phyloP scores from a whole-genome alignment of 1,140 invertebrate genomes.

The Drosophila guanche region DNA sequence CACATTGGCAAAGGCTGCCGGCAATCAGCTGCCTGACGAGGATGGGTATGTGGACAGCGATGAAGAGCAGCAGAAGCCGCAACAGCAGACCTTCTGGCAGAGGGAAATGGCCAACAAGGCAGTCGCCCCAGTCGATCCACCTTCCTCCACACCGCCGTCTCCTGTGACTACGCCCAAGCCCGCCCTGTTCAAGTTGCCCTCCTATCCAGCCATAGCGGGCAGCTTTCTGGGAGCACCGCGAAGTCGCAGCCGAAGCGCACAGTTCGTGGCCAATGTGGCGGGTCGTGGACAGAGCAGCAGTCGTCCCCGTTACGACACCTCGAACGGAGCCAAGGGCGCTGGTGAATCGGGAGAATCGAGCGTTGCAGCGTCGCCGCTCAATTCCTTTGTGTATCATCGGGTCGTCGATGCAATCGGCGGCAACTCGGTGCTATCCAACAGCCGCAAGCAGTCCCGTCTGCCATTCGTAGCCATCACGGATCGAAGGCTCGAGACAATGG shows the following conservation, averaged over 20 bases:
- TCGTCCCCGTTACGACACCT: conserved; percentile 23
- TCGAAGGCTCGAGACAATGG: conserved; percentile 60
- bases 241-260: conserved; percentile 71
- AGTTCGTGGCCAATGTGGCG: conserved; percentile 72
- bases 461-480: conserved; percentile 82
- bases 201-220: conserved; percentile 66
- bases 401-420: conserved; percentile 57
- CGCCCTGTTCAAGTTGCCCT: conserved; percentile 65
- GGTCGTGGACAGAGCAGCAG: conserved; percentile 56
- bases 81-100: conserved; percentile 46
- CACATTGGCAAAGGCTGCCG: background rate
- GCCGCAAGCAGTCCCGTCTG: conserved; percentile 67
- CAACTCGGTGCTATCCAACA: conserved; percentile 27
- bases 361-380: conserved; percentile 46
- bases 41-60: conserved; percentile 8
- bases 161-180: conserved; percentile 48
- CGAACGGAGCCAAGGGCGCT: conserved; percentile 10
- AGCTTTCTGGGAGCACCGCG: conserved; percentile 68
- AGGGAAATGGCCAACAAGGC: conserved; percentile 47
- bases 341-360: background rate
- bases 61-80: background rate
- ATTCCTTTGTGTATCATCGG: conserved; percentile 79
- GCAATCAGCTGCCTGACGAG: conserved; percentile 37
- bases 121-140: background rate
- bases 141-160: background rate